These are phyloP conservation scores for pig (Sus scrofa) DNA, from an alignment of 2,113 vertebrate species.

Conservation along the genomic window DNA sequence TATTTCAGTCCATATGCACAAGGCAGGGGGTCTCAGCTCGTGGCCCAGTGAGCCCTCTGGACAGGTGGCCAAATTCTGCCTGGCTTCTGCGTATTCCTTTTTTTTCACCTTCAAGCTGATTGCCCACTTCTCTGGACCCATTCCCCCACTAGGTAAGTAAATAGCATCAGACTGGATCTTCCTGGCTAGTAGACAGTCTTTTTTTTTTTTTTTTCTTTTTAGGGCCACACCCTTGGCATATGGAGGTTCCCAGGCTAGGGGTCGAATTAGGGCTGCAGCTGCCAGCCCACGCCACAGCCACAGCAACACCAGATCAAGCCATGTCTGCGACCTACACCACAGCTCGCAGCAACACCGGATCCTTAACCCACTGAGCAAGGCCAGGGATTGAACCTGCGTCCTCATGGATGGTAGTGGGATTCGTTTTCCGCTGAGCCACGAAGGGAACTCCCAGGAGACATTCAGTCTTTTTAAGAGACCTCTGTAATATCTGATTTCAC, in stretches of 20 bases:
- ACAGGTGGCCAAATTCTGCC: background rate
- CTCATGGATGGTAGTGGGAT: too few relatives aligned
- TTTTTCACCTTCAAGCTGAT: background rate
- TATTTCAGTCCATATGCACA: fast-evolving
- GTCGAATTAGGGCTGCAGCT: too few relatives aligned
- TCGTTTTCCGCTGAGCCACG: too few relatives aligned
- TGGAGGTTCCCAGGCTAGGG: too few relatives aligned
- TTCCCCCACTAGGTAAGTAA: background rate
- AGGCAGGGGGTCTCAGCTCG: background rate
- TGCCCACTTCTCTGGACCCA: background rate
- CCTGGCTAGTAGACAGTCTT: background rate
- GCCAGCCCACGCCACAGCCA: too few relatives aligned
- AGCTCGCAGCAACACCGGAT: too few relatives aligned
- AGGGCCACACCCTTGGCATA: too few relatives aligned
- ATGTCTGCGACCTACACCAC: too few relatives aligned
- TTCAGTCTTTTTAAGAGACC: background rate
- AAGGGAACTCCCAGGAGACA: background rate
- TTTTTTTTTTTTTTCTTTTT: background rate
- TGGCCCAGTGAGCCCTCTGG: background rate
- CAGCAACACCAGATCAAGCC: too few relatives aligned
- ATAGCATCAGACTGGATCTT: background rate
- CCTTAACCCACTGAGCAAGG: too few relatives aligned
- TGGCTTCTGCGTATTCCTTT: background rate
- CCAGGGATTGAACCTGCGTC: too few relatives aligned
- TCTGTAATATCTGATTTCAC: background rate